These are phyloP conservation scores for Eupeodes luniger DNA, from an alignment of 2,888 invertebrate species.

Conservation along the genomic window DNA sequence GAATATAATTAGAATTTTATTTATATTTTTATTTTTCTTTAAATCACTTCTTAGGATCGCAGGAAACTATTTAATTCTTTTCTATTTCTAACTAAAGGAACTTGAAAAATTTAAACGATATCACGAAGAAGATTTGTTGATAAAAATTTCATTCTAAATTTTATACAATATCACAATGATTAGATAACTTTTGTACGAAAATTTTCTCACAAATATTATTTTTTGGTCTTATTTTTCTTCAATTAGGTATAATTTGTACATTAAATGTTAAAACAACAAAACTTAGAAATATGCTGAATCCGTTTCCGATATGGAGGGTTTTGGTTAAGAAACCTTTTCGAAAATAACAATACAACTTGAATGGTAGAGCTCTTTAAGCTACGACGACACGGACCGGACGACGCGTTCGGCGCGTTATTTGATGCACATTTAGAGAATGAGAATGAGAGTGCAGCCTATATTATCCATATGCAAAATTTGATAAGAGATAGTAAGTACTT, in stretches of 20 bases:
- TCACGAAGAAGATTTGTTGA: conserved; percentile 10
- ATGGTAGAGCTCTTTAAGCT: conserved; percentile 65
- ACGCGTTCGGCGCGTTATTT: conserved; percentile 29
- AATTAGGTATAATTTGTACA: conserved; percentile 6
- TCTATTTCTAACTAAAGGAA: conserved; percentile 44
- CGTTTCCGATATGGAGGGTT: conserved; percentile 34
- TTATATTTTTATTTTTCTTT: conserved; percentile 19
- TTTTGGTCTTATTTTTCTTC: neutral
- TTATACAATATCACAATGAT: conserved; percentile 34
- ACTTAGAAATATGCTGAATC: neutral
- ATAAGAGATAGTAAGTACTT: conserved; percentile 45
- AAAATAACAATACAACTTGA: conserved; percentile 53
- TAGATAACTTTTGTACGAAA: conserved; percentile 30
- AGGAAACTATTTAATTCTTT: neutral
- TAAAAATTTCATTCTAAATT: neutral
- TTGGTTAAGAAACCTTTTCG: conserved; percentile 27
- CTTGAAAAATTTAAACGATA: conserved; percentile 29
- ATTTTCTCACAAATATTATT: neutral
- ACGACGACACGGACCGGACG: no score
- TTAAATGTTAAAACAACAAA: neutral
- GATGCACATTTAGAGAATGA: conserved; percentile 4
- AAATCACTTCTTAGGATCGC: conserved; percentile 44
- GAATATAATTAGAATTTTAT: conserved; percentile 24
- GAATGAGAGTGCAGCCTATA: conserved; percentile 29
- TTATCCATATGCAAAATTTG: conserved; percentile 67